Base-by-base conservation (phyloP, 2,113 vertebrate genomes). In the Phrynosoma platyrhinos region DNA sequence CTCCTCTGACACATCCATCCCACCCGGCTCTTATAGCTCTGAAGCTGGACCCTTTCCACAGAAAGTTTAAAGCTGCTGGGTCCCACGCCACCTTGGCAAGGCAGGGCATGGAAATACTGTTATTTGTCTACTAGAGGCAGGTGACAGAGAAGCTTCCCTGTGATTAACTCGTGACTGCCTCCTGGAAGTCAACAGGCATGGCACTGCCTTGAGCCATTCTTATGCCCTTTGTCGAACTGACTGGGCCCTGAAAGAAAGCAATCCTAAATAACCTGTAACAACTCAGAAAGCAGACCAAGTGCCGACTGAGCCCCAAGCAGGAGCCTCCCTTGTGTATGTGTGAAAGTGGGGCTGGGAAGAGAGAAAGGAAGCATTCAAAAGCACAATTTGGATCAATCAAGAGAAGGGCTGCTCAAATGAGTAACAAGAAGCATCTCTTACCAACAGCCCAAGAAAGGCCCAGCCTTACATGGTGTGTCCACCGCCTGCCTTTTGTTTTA, bases 181-280 rank as follows among this genome's bases (percentile, higher is more conserved):
- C 71, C 58, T 53, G 27, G 21, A 64, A 7, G 0, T 9, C 9
- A 25, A 20, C 30, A 30, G 42, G 53, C 27, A 21, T 3, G 32
- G 42, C 21, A 0, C 36, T 30, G 58, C 18, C 47, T 86, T 36
- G 36, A 25, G 42, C 52, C 14, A 8, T 72, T 21, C 68, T 25
- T 14, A 12, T 40, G 69, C 52, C 52, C 20, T 27, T 10, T 27
- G 13, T 64, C 72, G 64, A 76, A 25, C 36, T 36, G 36, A 36
- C 36, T 1, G 27, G 9, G 40, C 27, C 58, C 62, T 78, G 42
- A 20, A 69, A 79, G 42, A 55, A 81, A 81, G 47, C 47, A 47
- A 36, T 0, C 13, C 14, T 23, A 1, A 8, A 3, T 13, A 5
- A 18, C 13, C 18, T 9, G 30, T 18, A 6, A 20, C 13, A 9